Percentiles rank a stretch among this genome's conserved stretches.
Conservation (phyloP, 1,140 invertebrate species). For the Helicoverpa zea region DNA sequence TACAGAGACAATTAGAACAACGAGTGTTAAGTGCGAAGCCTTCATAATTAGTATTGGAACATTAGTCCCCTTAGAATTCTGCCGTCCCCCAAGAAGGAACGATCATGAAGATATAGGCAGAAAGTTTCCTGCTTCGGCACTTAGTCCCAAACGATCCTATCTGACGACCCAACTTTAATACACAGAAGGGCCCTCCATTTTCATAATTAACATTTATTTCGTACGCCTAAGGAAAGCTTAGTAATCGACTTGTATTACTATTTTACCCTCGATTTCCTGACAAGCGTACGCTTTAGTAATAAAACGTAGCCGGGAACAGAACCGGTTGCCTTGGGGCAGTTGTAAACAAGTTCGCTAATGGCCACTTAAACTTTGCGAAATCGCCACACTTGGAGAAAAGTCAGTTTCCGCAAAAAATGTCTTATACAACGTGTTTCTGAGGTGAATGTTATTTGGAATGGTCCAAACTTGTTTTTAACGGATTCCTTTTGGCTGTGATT, state of each 20-base stretch:
- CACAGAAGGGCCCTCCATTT: slow-evolving; percentile 36
- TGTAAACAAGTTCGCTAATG: slow-evolving; percentile 76
- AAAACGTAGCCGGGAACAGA: slow-evolving; percentile 56
- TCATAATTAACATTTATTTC: slow-evolving; percentile 43
- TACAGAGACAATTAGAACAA: background rate
- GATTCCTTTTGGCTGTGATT: slow-evolving; percentile 38
- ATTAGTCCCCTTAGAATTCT: slow-evolving; percentile 24
- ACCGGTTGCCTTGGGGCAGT: slow-evolving; percentile 60
- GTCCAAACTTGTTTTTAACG: slow-evolving; percentile 30
- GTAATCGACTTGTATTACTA: slow-evolving; percentile 40
- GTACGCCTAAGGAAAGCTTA: slow-evolving; percentile 47
- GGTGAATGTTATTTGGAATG: slow-evolving; percentile 34
- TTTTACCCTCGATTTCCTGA: slow-evolving; percentile 36
- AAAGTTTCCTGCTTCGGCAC: slow-evolving; percentile 21
- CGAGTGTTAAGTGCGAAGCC: slow-evolving; percentile 16
- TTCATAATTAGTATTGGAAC: slow-evolving; percentile 16
- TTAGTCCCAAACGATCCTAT: slow-evolving; percentile 36
- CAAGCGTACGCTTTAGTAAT: slow-evolving; percentile 40
- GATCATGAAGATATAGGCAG: slow-evolving; percentile 29
- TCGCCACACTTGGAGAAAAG: slow-evolving; percentile 61
- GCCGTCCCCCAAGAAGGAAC: background rate
- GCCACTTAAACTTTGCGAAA: slow-evolving; percentile 72
- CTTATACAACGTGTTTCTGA: slow-evolving; percentile 39
- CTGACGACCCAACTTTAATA: slow-evolving; percentile 42
- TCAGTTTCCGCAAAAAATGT: slow-evolving; percentile 50